phyloP scores from a whole-genome alignment of 2,797 vertebrate species.

The Hyperoplus immaculatus region DNA sequence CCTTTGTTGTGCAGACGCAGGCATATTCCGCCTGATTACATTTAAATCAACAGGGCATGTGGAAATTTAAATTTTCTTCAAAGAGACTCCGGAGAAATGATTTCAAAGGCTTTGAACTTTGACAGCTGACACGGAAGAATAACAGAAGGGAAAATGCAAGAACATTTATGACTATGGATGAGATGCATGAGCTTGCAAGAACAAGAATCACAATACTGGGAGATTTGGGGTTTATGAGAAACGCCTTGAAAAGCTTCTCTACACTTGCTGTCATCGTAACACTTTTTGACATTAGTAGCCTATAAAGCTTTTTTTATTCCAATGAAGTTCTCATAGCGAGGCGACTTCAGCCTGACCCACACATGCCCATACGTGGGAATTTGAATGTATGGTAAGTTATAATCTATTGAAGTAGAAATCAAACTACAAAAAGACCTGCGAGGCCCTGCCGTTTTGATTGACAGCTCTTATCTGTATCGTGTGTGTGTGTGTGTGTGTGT shows the following conservation, averaged over 20 bases:
- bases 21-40: conserved; percentile 79
- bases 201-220: conserved; percentile 57
- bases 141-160: conserved; percentile 65
- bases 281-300: not conserved
- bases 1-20: conserved; percentile 78
- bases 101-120: conserved; percentile 85
- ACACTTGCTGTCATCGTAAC: not conserved
- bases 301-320: not conserved
- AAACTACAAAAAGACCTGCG: conserved; percentile 1
- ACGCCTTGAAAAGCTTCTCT: not conserved
- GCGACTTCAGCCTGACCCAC: not conserved
- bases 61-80: conserved; percentile 81
- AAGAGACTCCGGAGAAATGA: conserved; percentile 75
- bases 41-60: conserved; percentile 79
- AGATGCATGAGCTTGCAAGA: conserved; percentile 62
- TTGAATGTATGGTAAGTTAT: not conserved
- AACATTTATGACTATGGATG: conserved; percentile 80
- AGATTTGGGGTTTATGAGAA: conserved; percentile 16
- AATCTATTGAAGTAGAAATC: conserved; percentile 22
- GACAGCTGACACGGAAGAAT: conserved; percentile 81
- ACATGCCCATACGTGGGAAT: not conserved
- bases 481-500: conserved; percentile 22
- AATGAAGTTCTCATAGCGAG: not conserved
- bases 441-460: conserved; percentile 40
- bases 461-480: conserved; percentile 52